These are phyloP conservation scores for Agelas oroides DNA, from an alignment of 37 sponge, comb jelly and placozoan species.

Conservation along the genomic window DNA sequence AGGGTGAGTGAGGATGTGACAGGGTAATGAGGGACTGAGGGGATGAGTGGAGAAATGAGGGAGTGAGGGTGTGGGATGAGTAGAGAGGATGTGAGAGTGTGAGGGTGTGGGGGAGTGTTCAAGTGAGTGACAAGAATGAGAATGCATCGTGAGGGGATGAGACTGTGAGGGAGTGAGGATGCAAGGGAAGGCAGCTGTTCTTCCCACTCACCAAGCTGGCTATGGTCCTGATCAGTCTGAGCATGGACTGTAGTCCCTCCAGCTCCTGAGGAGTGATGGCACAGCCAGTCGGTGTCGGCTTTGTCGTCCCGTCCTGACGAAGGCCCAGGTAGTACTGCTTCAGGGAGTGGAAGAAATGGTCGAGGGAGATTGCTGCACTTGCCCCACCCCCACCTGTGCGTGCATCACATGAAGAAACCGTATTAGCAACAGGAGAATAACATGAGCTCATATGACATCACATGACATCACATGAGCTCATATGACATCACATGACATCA, in stretches of 20 bases:
- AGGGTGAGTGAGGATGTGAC: neutral
- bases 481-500: conserved; percentile 2
- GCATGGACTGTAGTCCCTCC: conserved; percentile 83
- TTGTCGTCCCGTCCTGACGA: conserved; percentile 27
- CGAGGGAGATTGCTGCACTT: conserved; percentile 85
- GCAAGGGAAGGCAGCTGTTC: too few species aligned
- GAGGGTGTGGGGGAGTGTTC: neutral
- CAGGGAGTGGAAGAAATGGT: conserved; percentile 95
- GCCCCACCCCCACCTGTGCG: conserved; percentile 67
- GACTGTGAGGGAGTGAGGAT: too few species aligned
- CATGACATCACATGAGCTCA: too few species aligned
- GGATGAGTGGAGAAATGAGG: conserved; percentile 10
- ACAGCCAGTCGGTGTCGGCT: conserved; percentile 60
- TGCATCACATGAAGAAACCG: too few species aligned
- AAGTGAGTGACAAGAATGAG: too few species aligned
- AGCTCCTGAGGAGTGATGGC: conserved; percentile 87
- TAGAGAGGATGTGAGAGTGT: conserved; percentile 21
- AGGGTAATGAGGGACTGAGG: neutral
- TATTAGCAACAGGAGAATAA: too few species aligned
- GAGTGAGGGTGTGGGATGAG: conserved; percentile 17
- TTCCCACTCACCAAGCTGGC: conserved; percentile 56
- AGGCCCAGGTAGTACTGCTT: conserved; percentile 84
- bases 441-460: too few species aligned
- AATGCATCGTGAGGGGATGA: too few species aligned
- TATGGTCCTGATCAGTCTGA: conserved; percentile 71